Base-by-base conservation (phyloP, 2,888 invertebrate species). In the Synergus gifuensis region DNA sequence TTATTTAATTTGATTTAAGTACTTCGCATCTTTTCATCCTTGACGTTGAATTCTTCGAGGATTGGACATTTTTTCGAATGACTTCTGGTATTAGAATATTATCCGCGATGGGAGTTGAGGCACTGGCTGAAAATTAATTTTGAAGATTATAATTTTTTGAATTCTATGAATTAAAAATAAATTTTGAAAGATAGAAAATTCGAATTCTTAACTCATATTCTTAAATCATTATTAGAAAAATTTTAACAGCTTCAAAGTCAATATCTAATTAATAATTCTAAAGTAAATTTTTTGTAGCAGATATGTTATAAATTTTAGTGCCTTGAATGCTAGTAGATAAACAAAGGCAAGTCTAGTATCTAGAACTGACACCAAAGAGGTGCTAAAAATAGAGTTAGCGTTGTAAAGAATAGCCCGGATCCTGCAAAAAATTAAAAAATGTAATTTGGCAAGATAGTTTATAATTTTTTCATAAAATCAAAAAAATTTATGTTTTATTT, bases 11-110 rank as follows among this genome's bases (percentile, higher is more conserved):
- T 78, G 5, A 54, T 62, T 67, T 16, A 42, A 36, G 40, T 78
- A 84, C 84, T 79, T 80, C 76, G 81, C 83, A 82, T 42, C 73
- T 79, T 54, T 78, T 16, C 46, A 77, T 76, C 7, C 18, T 14
- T n/a, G 40, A 36, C 46, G 40, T 64, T 42, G 40, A n/a, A 16
- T 76, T 80, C 67, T 28, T 63, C 36, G 58, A 49, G 22, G 28
- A 62, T 81, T 81, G n/a, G 54, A 22, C 18, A 78, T 67, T 81
- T 62, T 62, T 64, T 76, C 78, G 44, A 76, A 66, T n/a, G 66
- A 79, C 58, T 28, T 78, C 78, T 60, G 81, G 81, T 42, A 79
- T 78, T 18, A 79, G 46, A 22, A 82, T 40, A 16, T 67, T 82
- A 69, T 82, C 42, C 16, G 28, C 58, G 9, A 58, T 62, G 8